Percentiles rank a stretch among this genome's conserved stretches.
These are phyloP conservation scores for Trichosurus vulpecula DNA, from an alignment of 2,797 vertebrate species.

Conservation along the genomic window DNA sequence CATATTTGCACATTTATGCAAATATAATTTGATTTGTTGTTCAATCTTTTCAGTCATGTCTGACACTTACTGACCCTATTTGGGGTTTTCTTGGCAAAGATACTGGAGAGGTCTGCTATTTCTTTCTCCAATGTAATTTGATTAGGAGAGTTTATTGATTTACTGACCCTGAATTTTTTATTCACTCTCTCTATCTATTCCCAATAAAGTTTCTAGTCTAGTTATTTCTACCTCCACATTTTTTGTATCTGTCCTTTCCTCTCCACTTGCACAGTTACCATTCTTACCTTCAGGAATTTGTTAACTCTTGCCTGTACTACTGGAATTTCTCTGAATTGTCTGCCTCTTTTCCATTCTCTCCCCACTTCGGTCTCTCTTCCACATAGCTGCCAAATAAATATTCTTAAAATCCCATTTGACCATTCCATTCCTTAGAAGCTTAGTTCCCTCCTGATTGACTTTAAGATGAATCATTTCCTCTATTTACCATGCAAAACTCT, in stretches of 20 bases:
- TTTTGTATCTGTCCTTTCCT: background rate
- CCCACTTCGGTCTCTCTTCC: background rate
- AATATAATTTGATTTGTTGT: too few species aligned
- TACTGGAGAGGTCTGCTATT: too few species aligned
- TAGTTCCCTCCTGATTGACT: background rate
- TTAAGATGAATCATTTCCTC: background rate
- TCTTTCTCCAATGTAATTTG: background rate
- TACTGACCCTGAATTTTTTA: background rate
- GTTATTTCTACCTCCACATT: background rate
- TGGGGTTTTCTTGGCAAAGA: too few species aligned
- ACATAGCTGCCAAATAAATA: background rate
- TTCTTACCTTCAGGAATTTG: background rate
- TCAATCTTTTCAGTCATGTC: too few species aligned
- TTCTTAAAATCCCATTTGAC: background rate
- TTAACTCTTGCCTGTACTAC: background rate
- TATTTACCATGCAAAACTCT: background rate
- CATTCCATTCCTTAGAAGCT: background rate
- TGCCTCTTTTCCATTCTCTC: background rate
- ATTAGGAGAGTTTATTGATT: background rate
- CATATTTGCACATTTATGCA: too few species aligned
- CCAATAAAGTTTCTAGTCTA: background rate
- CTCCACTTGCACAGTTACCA: background rate
- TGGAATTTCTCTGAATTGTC: background rate
- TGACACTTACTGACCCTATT: too few species aligned
- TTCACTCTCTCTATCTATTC: background rate